Conservation (phyloP, 2,797 vertebrate genomes). For the Gymnothorax reevesii region DNA sequence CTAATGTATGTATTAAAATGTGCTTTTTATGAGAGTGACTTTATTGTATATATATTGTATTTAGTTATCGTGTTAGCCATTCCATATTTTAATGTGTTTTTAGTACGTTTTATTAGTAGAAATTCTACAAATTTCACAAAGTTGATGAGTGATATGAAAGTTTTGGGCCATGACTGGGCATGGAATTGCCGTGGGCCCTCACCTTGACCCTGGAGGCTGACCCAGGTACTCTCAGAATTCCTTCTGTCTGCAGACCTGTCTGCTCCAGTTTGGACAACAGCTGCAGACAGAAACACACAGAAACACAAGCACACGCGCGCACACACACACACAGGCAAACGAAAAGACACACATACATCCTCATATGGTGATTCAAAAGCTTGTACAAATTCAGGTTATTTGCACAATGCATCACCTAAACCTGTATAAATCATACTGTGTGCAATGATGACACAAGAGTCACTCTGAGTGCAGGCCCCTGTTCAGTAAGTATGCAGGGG, state of each 20-base stretch:
- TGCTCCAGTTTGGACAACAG: conserved; percentile 88
- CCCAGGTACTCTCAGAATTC: conserved; percentile 92
- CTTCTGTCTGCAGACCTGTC: conserved; percentile 89
- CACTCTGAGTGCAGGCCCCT: no score
- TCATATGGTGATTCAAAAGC: conserved; percentile 35
- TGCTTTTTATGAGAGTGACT: not conserved
- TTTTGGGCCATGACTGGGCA: not conserved
- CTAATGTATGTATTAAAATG: not conserved
- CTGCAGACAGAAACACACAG: conserved; percentile 65
- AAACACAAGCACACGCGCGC: conserved; percentile 45
- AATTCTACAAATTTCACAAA: not conserved
- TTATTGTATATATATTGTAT: not conserved
- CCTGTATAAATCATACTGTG: no score
- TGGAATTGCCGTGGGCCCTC: conserved; percentile 31
- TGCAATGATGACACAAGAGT: no score
- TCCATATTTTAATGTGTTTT: not conserved
- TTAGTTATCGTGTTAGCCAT: not conserved
- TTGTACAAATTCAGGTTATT: not conserved
- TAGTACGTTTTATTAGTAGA: not conserved
- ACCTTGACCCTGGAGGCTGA: conserved; percentile 95
- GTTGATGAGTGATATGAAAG: not conserved
- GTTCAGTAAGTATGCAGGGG: no score
- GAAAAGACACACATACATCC: conserved; percentile 44
- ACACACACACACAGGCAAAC: conserved; percentile 49
- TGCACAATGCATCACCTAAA: no score